Conservation (phyloP, 2,113 vertebrate species). For the Synodontis membranacea region DNA sequence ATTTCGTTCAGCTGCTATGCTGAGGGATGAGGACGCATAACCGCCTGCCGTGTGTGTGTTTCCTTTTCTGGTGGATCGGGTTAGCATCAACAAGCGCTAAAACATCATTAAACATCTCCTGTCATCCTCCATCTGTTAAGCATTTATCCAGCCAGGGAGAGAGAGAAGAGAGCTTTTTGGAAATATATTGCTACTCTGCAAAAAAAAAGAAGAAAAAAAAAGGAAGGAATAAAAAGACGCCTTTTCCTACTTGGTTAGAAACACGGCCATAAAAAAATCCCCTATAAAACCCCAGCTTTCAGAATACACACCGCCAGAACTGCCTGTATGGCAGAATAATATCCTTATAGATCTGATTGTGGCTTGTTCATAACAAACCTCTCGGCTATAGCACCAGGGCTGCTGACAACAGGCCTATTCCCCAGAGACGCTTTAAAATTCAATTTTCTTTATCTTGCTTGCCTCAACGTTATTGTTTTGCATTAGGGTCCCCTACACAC, state of each 20-base stretch:
- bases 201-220: slow-evolving; percentile 6
- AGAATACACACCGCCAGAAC: slow-evolving; percentile 4
- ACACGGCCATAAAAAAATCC: background rate
- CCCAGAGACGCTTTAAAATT: slow-evolving; percentile 58
- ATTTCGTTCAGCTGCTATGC: slow-evolving; percentile 59
- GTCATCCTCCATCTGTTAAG: slow-evolving; percentile 74
- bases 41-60: slow-evolving; percentile 62
- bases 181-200: slow-evolving; percentile 34
- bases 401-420: slow-evolving; percentile 43
- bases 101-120: slow-evolving; percentile 73
- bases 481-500: slow-evolving; percentile 40
- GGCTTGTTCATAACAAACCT: slow-evolving; percentile 54
- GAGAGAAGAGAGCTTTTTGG: slow-evolving; percentile 29
- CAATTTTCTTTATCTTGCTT: slow-evolving; percentile 62
- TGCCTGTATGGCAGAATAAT: slow-evolving; percentile 54
- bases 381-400: slow-evolving; percentile 27
- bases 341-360: slow-evolving; percentile 58
- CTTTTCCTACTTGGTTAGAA: slow-evolving; percentile 15
- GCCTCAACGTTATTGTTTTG: slow-evolving; percentile 56
- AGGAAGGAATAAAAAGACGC: background rate
- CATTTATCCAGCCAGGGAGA: slow-evolving; percentile 60
- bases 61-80: slow-evolving; percentile 68
- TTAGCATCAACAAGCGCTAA: slow-evolving; percentile 66
- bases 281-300: slow-evolving; percentile 13
- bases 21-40: slow-evolving; percentile 67